Percentiles rank a stretch among this genome's conserved stretches.
Evolutionary conservation across 2,888 invertebrate genomes (phyloP).

Genomic region (Gastracanthus pulcherrimus): DNA sequence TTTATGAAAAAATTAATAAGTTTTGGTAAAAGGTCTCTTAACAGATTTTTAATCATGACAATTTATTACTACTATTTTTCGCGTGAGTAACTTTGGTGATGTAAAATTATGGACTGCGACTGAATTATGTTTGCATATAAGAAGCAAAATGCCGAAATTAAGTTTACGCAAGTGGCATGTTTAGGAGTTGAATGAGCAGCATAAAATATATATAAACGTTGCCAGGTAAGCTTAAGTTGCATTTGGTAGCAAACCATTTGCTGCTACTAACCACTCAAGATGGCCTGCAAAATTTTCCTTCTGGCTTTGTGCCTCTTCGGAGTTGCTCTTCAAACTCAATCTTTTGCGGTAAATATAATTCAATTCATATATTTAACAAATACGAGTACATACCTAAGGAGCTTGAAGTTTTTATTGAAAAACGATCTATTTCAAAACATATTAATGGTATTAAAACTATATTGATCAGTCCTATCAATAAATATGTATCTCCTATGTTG

Average conservation of each 20-base stretch:
- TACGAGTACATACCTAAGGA: neutral
- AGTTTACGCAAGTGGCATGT: slow-evolving; percentile 1
- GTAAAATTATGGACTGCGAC: neutral
- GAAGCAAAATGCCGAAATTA: neutral
- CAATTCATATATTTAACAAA: neutral
- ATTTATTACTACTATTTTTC: neutral
- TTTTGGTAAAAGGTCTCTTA: neutral
- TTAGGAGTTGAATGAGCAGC: neutral
- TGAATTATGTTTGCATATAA: neutral
- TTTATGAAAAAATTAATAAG: no score
- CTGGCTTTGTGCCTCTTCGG: neutral
- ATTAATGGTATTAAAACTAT: no score
- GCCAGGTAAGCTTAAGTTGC: neutral
- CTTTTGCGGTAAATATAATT: neutral
- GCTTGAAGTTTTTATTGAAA: no score
- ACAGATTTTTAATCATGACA: neutral
- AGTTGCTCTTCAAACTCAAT: neutral
- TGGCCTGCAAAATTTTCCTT: slow-evolving; percentile 4
- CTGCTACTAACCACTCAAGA: neutral
- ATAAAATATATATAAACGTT: neutral
- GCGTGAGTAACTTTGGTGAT: neutral
- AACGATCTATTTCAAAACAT: no score
- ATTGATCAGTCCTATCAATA: no score
- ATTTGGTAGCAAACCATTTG: neutral
- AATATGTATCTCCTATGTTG: no score